Evolutionary conservation across 2,797 vertebrate genomes (phyloP), one percentile per base, ranked within the genome.

Genomic region (Periparus ater): DNA sequence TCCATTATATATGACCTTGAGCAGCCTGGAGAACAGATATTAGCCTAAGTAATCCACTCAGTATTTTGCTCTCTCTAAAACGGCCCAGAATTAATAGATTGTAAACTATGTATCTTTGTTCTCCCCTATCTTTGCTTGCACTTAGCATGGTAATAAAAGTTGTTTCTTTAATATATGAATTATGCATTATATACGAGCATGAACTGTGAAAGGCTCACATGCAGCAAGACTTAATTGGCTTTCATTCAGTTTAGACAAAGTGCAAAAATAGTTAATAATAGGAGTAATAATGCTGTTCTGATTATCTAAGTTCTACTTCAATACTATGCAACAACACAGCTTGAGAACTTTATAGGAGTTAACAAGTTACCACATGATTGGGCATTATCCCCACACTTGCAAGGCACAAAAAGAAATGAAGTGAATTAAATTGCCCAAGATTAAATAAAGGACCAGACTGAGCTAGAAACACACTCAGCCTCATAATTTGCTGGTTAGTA

Each of bases 1-100:
- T 90, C 63, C 71, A 96, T 96, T 95, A 82, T 42, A 71, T 11
- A 48, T 55, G 73, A 79, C 94, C 80, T 86, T 81, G 32, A 84
- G 27, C 53, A 96, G 68, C 30, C 75, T 44, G 44, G 38, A 79
- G 55, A 84, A 74, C 12, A 6, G n/a, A 50, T 88, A 93, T 86
- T 36, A 89, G 66, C 76, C 21, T 45, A 86, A 95, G 82, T 63
- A 88, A 90, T 70, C 42, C 60, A 79, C 66, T 82, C 91, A 94
- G 60, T 61, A 38, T 85, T 88, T 67, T 84, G 10, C 19, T 89
- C 4, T 45, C 48, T 72, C 44, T 78, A 57, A 92, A 91, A 63
- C 8, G 48, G 57, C 25, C 34, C 32, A 47, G 73, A 96, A 93
- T 92, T 84, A 96, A 92, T 81, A 91, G 79, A 57, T 6, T 32